phyloP scores from a whole-genome alignment of 2,113 vertebrate species.

The Probosciger aterrimus region DNA sequence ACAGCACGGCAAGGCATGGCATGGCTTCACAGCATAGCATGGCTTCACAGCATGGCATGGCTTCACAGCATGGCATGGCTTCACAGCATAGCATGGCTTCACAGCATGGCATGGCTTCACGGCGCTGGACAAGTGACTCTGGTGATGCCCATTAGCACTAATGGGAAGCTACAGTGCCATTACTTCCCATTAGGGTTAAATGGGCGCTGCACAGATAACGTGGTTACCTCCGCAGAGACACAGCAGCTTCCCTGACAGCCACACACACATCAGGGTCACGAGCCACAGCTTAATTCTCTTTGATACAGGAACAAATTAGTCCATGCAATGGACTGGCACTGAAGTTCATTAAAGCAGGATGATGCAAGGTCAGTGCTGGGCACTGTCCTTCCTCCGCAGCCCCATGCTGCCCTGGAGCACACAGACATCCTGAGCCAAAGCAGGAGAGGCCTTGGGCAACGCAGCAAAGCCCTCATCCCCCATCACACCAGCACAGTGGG shows the following conservation, averaged over 20 bases:
- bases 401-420: neutral
- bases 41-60: too few species aligned
- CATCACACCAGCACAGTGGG: accelerated
- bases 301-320: neutral
- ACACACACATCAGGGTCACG: neutral
- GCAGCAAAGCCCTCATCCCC: neutral
- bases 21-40: accelerated
- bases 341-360: neutral
- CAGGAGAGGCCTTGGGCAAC: neutral
- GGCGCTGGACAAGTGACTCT: neutral
- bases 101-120: accelerated
- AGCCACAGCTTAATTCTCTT: neutral
- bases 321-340: neutral
- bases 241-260: neutral
- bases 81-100: neutral
- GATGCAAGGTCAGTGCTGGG: accelerated
- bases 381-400: accelerated
- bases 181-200: neutral
- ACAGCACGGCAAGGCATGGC: accelerated
- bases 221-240: neutral
- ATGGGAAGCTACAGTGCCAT: conserved; percentile 23
- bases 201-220: neutral
- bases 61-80: accelerated
- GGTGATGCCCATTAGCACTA: conserved; percentile 32
- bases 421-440: accelerated